Base-by-base conservation (phyloP, 2,888 invertebrate genomes). In the Dyspetes luteomarginatus region DNA sequence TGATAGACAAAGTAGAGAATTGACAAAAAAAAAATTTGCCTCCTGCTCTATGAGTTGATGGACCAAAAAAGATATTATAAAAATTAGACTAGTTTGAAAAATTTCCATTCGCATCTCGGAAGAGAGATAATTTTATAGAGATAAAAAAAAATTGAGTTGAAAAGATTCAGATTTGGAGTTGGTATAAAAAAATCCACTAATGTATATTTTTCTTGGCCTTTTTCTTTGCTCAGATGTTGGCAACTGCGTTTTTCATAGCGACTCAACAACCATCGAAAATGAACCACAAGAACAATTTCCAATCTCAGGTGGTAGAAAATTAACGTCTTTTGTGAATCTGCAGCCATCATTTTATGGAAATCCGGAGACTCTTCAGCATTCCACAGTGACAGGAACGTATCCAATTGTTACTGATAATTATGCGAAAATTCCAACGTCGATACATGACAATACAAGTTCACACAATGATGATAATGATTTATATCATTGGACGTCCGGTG, bases 341-440 rank as follows among this genome's bases (percentile, higher is more conserved):
- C 12, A 41, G 4, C 19, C 12, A 26, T n/a, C n/a, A n/a, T 60
- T 78, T n/a, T 60, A 65, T 24, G 52, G 72, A 30, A 43, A 67
- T 3, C 19, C 22, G 17, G 22, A 36, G 19, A 19, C 28, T 0
- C 22, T 50, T n/a, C 15, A 28, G 0, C 0, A 24, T 2, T 62
- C 45, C 1, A 65, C 28, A 19, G 22, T 72, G 15, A 76, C 71
- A 0, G 71, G 58, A 12, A 55, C 80, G 2, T 56, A 56, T 55
- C 28, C 76, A 5, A 71, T 26, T n/a, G 15, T 5, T 2, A 0
- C 7, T 22, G 4, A 26, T 52, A 71, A 71, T 28, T 30, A 71
- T 41, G 52, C 1, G 3, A 4, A 17, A n/a, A 48, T 28, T 1
- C 30, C 67, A 15, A 68, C 41, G 0, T 1, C 15, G 9, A 19